Percentiles rank a stretch among this genome's conserved stretches.
phyloP scores from a whole-genome alignment of 37 sponge, comb jelly and placozoan genomes.

The Aplysina aerophoba region DNA sequence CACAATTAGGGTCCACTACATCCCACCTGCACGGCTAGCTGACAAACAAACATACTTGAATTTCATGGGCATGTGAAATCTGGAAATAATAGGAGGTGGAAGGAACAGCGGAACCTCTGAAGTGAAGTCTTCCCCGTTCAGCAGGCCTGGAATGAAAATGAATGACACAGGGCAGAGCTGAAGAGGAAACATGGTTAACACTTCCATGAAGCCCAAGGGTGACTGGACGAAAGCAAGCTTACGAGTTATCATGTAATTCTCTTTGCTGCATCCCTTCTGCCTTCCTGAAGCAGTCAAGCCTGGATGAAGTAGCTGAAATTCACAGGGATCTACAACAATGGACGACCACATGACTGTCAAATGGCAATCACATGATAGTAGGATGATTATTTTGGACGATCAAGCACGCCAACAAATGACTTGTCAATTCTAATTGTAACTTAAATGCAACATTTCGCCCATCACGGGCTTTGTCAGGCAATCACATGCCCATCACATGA shows the following conservation, averaged over 20 bases:
- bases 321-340: conserved; percentile 55
- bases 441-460: too few species aligned
- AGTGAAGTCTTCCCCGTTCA: conserved; percentile 21
- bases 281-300: conserved; percentile 20
- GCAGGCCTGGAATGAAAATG: conserved; percentile 38
- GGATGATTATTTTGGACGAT: background rate
- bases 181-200: too few species aligned
- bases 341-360: background rate
- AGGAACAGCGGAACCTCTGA: conserved; percentile 59
- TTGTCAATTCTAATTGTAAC: too few species aligned
- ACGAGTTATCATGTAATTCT: conserved; percentile 57
- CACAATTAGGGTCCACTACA: too few species aligned
- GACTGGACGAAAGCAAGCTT: too few species aligned
- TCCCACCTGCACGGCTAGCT: too few species aligned
- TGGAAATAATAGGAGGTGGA: conserved; percentile 56
- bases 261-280: conserved; percentile 18
- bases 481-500: too few species aligned
- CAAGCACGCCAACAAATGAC: background rate
- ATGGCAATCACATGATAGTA: background rate
- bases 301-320: conserved; percentile 76
- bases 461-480: too few species aligned
- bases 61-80: conserved; percentile 54
- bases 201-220: too few species aligned
- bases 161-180: too few species aligned
- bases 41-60: conserved; percentile 51